These are phyloP conservation scores for Lomographa bimaculata DNA, from an alignment of 2,888 invertebrate genomes.

Conservation along the genomic window DNA sequence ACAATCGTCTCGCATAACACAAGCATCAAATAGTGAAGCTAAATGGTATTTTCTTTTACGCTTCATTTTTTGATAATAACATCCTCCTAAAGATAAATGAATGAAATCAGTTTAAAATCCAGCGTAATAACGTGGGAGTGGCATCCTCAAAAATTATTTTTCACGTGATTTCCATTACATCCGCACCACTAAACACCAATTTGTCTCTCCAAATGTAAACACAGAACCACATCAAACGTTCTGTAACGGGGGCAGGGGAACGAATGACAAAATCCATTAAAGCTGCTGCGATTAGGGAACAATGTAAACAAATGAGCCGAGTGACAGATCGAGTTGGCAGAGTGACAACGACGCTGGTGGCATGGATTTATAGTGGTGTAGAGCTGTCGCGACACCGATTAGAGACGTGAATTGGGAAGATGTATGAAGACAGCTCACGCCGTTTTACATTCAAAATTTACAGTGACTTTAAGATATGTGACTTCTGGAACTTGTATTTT, in stretches of 20 bases:
- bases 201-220: slow-evolving; percentile 70
- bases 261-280: slow-evolving; percentile 81
- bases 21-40: too few species aligned
- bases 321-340: slow-evolving; percentile 79
- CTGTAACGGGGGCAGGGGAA: slow-evolving; percentile 42
- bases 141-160: slow-evolving; percentile 14
- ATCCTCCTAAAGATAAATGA: too few species aligned
- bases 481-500: too few species aligned
- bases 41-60: too few species aligned
- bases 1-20: too few species aligned
- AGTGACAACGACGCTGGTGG: slow-evolving; percentile 59
- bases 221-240: slow-evolving; percentile 67
- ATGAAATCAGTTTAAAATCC: background rate
- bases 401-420: slow-evolving; percentile 14
- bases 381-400: slow-evolving; percentile 19
- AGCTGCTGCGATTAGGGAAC: slow-evolving; percentile 75
- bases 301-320: slow-evolving; percentile 80
- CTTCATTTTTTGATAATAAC: too few species aligned
- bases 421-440: slow-evolving; percentile 5
- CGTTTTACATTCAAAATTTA: background rate
- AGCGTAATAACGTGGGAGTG: slow-evolving; percentile 9
- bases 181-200: slow-evolving; percentile 43
- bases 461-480: background rate
- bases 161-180: slow-evolving; percentile 28
- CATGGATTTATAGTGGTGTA: slow-evolving; percentile 20